Evolutionary conservation across 2,797 vertebrate species (phyloP).

Genomic region (Sebastes oblongus): DNA sequence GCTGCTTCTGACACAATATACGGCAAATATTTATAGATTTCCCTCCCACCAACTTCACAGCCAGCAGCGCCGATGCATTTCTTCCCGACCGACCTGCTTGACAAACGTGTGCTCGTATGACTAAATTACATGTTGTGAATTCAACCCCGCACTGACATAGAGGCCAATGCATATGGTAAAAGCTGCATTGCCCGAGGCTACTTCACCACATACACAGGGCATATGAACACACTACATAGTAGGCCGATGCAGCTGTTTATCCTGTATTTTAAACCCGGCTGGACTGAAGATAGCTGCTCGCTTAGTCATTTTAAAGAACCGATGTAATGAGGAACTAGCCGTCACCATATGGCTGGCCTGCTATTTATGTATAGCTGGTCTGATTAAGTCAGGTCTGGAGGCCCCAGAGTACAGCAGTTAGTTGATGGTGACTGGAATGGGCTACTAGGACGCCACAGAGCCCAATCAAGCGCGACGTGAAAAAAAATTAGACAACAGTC

Average conservation of each 20-base stretch:
- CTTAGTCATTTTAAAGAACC: slow-evolving; percentile 10
- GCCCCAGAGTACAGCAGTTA: slow-evolving; percentile 63
- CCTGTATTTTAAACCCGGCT: slow-evolving; percentile 18
- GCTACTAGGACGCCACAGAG: slow-evolving; percentile 70
- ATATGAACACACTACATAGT: background rate
- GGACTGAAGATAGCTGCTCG: slow-evolving; percentile 5
- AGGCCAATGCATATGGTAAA: slow-evolving; percentile 30
- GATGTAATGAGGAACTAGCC: slow-evolving; percentile 50
- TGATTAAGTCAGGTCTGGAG: slow-evolving; percentile 75
- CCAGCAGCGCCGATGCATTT: slow-evolving; percentile 22
- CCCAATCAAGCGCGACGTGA: slow-evolving; percentile 47
- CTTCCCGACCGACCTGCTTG: slow-evolving; percentile 23
- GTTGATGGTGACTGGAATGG: slow-evolving; percentile 78
- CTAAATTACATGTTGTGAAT: slow-evolving; percentile 56
- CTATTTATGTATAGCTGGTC: slow-evolving; percentile 76
- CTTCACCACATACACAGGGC: background rate
- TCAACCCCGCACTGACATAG: slow-evolving; percentile 5
- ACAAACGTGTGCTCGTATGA: slow-evolving; percentile 19
- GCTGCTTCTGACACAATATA: slow-evolving; percentile 73
- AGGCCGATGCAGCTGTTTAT: slow-evolving; percentile 21
- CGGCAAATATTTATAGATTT: slow-evolving; percentile 73
- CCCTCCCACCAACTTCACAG: slow-evolving; percentile 52
- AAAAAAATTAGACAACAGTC: slow-evolving; percentile 55
- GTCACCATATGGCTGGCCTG: slow-evolving; percentile 69
- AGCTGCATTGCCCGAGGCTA: slow-evolving; percentile 14